Base-by-base conservation (phyloP, 2,113 vertebrate genomes). In the Pica pica region DNA sequence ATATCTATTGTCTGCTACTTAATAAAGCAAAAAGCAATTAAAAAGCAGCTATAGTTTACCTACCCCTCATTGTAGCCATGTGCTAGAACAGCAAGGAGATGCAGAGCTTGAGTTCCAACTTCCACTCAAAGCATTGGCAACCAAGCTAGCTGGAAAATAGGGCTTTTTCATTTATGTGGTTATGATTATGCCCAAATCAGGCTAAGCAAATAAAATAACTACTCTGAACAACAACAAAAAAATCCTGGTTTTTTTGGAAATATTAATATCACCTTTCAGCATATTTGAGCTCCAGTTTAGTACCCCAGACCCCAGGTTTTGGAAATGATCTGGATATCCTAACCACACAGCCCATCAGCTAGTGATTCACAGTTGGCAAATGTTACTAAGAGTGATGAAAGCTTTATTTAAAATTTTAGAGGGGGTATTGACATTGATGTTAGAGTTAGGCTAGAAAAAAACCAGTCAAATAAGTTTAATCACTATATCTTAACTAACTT, bases 21-120 rank as follows among this genome's bases (percentile, higher is more conserved):
- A 37, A 41, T 30, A 52, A 74, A 68, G 15, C 23, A 68, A 68
- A 60, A 68, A 67, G 20, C 42, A 89, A 33, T 2, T 28, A 11
- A 41, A 77, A 70, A 42, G 22, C 41, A 75, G 35, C 3, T 18
- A 2, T 2, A 46, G 6, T 49, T 83, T 35, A 35, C 26, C 7
- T 27, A 18, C 3, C 3, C 3, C 11, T 10, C 1, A 0, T 33
- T 49, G 8, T 16, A 83, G 19, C 14, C 27, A 3, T 5, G 13
- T 49, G 8, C 16, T 53, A 49, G 41, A 74, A 30, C 4, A 70
- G 6, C 6, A 46, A 73, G 26, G 35, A 68, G 4, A 12, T 37
- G 7, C 13, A 68, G 33, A 73, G 7, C 3, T 35, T 27, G 28
- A 83, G 8, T 10, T 64, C 15, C 47, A 74, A 3, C 16, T 61